These are phyloP conservation scores for Melinaea menophilus DNA, from an alignment of 2,888 invertebrate genomes.

Conservation along the genomic window DNA sequence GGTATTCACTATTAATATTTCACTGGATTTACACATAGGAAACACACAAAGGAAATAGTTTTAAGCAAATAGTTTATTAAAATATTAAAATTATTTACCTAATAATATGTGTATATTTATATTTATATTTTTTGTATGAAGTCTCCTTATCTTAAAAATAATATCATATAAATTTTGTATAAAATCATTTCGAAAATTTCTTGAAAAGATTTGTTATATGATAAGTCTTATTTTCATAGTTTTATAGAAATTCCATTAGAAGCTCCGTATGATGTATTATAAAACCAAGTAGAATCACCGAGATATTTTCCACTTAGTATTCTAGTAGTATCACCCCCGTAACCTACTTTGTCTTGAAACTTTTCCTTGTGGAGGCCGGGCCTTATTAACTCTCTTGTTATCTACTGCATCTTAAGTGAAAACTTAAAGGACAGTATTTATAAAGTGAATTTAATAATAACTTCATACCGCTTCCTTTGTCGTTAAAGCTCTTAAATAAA, in stretches of 20 bases:
- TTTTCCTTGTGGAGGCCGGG: slow-evolving; percentile 41
- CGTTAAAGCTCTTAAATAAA: slow-evolving; percentile 3
- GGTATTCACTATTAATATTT: too few relatives aligned
- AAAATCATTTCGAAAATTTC: too few relatives aligned
- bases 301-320: slow-evolving; percentile 42
- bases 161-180: too few relatives aligned
- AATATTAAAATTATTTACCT: too few relatives aligned
- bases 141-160: too few relatives aligned
- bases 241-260: slow-evolving; percentile 1
- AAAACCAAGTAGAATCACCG: slow-evolving; percentile 22
- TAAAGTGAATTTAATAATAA: slow-evolving; percentile 8
- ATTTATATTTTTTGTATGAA: too few relatives aligned
- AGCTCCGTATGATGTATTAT: slow-evolving; percentile 8
- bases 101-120: too few relatives aligned
- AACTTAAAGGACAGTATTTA: slow-evolving; percentile 33
- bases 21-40: too few relatives aligned
- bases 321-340: slow-evolving; percentile 39
- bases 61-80: too few relatives aligned
- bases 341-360: slow-evolving; percentile 51
- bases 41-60: too few relatives aligned
- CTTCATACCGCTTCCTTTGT: slow-evolving; percentile 10
- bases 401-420: slow-evolving; percentile 39
- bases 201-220: too few relatives aligned
- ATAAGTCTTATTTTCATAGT: too few relatives aligned
- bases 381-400: slow-evolving; percentile 46